A percentile compares a stretch with the other conserved stretches of the same genome.
phyloP scores from a whole-genome alignment of 2,113 vertebrate genomes.

The Plestiodon gilberti region DNA sequence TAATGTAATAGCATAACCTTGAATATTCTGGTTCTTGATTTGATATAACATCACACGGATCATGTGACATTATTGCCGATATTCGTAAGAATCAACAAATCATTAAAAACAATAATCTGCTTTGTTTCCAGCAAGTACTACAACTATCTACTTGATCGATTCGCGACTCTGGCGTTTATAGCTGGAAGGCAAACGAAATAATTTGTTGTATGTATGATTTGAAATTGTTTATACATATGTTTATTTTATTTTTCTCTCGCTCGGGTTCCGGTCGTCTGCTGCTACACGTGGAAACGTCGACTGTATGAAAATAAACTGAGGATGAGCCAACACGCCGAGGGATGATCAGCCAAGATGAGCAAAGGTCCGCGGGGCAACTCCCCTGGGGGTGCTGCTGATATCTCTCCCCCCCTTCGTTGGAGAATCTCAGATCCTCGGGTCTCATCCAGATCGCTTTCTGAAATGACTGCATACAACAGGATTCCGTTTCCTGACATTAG shows the following conservation, averaged over 20 bases:
- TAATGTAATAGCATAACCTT: background rate
- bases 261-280: background rate
- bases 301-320: no score
- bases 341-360: no score
- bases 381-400: no score
- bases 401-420: background rate
- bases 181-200: background rate
- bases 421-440: background rate
- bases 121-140: no score
- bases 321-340: background rate
- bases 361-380: no score
- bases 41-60: no score
- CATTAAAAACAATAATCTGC: background rate
- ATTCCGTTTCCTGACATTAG: background rate
- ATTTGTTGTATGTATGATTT: background rate
- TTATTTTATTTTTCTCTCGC: background rate
- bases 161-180: background rate
- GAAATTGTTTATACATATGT: background rate
- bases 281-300: no score
- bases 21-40: background rate
- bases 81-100: background rate
- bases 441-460: background rate
- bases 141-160: no score
- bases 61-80: background rate
- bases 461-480: background rate